Evolutionary conservation across 2,888 invertebrate genomes (phyloP).

Genomic region (Thera obeliscata): DNA sequence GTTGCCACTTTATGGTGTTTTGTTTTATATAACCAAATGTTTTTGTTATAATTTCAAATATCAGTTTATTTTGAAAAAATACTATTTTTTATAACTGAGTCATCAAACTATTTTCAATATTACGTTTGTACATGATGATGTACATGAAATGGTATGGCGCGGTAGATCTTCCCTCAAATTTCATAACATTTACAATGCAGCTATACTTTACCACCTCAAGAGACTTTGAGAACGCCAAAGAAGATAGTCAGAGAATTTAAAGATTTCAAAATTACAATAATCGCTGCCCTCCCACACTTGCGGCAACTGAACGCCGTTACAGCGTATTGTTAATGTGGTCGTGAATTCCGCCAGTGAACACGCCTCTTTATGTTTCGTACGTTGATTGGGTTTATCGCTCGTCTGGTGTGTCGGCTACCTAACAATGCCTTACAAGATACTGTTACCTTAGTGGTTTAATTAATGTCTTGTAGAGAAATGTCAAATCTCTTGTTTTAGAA

Average conservation of each 20-base stretch:
- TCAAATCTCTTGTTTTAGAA: constrained; percentile 38
- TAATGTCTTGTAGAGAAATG: constrained; percentile 36
- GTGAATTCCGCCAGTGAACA: constrained; percentile 63
- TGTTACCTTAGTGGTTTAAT: constrained; percentile 33
- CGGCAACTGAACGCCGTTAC: constrained; percentile 47
- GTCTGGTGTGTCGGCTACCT: constrained; percentile 44
- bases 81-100: no score
- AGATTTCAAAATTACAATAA: constrained; percentile 1
- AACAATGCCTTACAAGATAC: constrained; percentile 37
- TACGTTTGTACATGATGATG: no score
- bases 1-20: no score
- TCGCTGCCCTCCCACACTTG: constrained; percentile 43
- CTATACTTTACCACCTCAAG: neutral
- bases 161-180: no score
- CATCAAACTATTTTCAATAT: no score
- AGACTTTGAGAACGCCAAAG: neutral
- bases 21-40: no score
- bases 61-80: no score
- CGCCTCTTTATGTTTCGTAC: constrained; percentile 73
- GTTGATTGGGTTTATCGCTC: constrained; percentile 75
- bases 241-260: neutral
- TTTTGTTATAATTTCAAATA: no score
- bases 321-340: constrained; percentile 69
- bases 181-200: no score
- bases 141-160: no score